phyloP scores from a whole-genome alignment of 2,113 vertebrate genomes.

The Notechis scutatus region DNA sequence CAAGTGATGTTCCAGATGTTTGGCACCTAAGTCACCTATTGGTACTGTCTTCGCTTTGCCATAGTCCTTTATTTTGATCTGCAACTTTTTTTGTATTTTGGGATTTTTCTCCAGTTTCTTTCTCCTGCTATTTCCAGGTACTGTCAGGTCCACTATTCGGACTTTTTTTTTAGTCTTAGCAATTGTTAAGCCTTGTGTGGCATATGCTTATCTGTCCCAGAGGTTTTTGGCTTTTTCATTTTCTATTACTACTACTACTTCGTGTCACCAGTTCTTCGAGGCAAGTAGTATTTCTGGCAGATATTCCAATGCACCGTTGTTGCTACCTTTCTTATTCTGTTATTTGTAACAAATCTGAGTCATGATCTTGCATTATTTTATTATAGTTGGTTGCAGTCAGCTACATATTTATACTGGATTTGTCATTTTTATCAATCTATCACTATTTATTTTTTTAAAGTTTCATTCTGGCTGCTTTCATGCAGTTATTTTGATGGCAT shows the following conservation, averaged over 20 bases:
- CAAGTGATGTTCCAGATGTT: background rate
- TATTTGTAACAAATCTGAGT: background rate
- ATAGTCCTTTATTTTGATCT: background rate
- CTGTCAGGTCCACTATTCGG: background rate
- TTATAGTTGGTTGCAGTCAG: background rate
- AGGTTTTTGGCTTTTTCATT: background rate
- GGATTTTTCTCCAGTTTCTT: background rate
- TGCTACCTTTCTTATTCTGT: background rate
- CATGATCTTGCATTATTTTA: background rate
- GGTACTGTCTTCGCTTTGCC: background rate
- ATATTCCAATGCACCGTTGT: background rate
- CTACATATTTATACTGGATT: background rate
- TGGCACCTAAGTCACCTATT: background rate
- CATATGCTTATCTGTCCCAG: background rate
- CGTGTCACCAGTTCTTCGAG: background rate
- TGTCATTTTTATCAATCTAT: background rate
- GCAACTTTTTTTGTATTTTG: background rate
- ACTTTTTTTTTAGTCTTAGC: background rate
- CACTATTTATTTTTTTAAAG: background rate
- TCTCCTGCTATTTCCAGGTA: background rate
- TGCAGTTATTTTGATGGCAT: background rate
- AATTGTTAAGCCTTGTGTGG: background rate
- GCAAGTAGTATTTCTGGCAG: background rate
- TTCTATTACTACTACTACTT: background rate
- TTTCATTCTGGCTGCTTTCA: background rate